phyloP scores from a whole-genome alignment of 2,797 vertebrate species.

The Alcedo quadribrachys region DNA sequence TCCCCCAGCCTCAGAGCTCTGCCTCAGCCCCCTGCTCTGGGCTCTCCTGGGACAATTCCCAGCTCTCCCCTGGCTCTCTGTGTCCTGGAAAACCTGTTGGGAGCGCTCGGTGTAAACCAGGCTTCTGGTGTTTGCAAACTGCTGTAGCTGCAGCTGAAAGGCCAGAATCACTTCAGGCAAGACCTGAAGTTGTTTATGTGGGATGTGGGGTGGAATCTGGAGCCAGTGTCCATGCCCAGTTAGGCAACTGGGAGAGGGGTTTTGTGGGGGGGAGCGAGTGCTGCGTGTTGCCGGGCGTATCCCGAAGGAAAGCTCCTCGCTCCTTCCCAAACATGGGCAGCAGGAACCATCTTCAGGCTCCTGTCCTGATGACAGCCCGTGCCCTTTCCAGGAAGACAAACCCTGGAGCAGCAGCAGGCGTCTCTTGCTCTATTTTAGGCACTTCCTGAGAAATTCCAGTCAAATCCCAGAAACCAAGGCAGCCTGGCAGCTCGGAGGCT shows the following conservation, averaged over 20 bases:
- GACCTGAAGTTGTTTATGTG: not conserved
- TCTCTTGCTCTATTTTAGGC: conserved; percentile 27
- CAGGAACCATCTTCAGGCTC: conserved; percentile 13
- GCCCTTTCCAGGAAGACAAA: conserved; percentile 13
- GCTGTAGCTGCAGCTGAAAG: not conserved
- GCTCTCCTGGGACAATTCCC: not conserved
- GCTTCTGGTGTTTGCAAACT: conserved; percentile 7
- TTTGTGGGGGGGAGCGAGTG: not conserved
- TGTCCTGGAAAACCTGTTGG: not conserved
- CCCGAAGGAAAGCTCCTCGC: not conserved
- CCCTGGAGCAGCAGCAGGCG: not conserved
- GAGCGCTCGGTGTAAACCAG: not conserved
- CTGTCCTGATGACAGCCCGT: not conserved
- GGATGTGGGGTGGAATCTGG: not conserved
- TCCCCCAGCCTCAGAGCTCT: not conserved
- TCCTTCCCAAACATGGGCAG: conserved; percentile 57
- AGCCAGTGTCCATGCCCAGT: not conserved
- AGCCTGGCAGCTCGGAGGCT: not conserved
- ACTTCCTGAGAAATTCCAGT: not conserved
- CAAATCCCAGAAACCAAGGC: not conserved
- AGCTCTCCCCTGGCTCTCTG: rapidly evolving
- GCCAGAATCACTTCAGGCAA: not conserved
- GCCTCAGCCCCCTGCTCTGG: rapidly evolving
- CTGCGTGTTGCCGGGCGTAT: not conserved
- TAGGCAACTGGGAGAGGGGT: not conserved